Conservation (phyloP, 1,140 invertebrate species). For the Trialeurodes vaporariorum region DNA sequence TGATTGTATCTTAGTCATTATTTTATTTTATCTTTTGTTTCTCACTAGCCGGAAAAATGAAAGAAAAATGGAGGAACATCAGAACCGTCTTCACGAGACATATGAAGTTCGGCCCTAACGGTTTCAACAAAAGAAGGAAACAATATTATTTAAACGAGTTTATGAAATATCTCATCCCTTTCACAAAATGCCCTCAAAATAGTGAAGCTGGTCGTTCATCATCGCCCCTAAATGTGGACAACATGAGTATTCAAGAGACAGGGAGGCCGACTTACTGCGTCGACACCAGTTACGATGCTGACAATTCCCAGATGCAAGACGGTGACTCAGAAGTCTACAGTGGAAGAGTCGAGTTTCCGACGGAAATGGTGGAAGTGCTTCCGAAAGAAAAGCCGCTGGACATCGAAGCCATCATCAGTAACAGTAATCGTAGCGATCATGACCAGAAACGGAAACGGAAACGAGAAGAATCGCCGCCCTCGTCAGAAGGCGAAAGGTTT, state of each 20-base stretch:
- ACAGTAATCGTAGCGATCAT: not conserved
- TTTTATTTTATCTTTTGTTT: too few species aligned
- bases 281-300: too few species aligned
- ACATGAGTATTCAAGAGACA: too few species aligned
- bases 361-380: slow-evolving; percentile 4
- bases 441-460: slow-evolving; percentile 6
- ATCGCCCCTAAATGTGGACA: too few species aligned
- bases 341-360: slow-evolving; percentile 6
- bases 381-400: slow-evolving; percentile 1
- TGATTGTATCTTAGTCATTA: too few species aligned
- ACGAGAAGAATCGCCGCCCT: too few species aligned
- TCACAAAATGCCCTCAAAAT: slow-evolving; percentile 7
- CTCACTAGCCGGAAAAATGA: too few species aligned
- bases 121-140: slow-evolving; percentile 7
- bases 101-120: slow-evolving; percentile 9
- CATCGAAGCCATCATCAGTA: not conserved
- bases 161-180: slow-evolving; percentile 8
- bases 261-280: too few species aligned
- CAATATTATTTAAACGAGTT: slow-evolving; percentile 10
- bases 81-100: slow-evolving; percentile 8
- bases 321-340: slow-evolving; percentile 6
- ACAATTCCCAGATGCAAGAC: too few species aligned
- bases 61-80: slow-evolving; percentile 13
- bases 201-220: too few species aligned
- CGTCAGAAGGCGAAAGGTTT: too few species aligned